Evolutionary conservation across 2,888 invertebrate genomes (phyloP), one percentile per base, ranked within the genome.

Genomic region (Phrixothrix hirtus): DNA sequence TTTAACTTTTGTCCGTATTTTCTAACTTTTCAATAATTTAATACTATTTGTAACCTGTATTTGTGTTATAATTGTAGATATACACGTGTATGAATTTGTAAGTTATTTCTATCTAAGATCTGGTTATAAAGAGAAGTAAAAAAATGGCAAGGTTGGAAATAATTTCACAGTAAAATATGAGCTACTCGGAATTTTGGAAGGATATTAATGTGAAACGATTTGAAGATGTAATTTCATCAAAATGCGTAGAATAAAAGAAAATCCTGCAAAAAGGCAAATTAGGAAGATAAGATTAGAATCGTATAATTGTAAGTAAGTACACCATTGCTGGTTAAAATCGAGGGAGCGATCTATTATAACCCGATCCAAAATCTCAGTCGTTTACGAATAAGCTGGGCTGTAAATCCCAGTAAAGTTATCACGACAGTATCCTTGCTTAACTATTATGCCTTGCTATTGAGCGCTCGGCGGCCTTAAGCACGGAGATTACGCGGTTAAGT

Each of bases 401-500:
- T 68, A 67, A 70, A 69, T 69, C 69, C 68, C 60, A 52, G 48
- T 50, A 63, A 65, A 69, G 69, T 68, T 67, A 68, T 67, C 64
- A 64, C 65, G 58, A 60, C 59, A 64, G 64, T 66, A 63, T 68
- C 68, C 65, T 64, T 61, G 65, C 64, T 66, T 65, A 68, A 68
- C 68, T 68, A 69, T 70, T 63, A 67, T 64, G 65, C 66, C 36
- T 62, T 58, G 62, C 65, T 66, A 68, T 67, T 62, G 65, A 65
- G 62, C 64, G 65, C 55, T 52, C 59, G 60, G 56, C 64, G 62
- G 63, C 65, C 62, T 53, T 68, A 70, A 72, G 68, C 70, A 61
- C 60, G 56, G 60, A 69, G 71, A 72, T 72, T 72, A 72, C 67
- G 70, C 69, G 69, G 70, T 68, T 71, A 69, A 71, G 70, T 68